Base-by-base conservation (phyloP, 1,140 invertebrate species). In the Drosophila bocqueti region DNA sequence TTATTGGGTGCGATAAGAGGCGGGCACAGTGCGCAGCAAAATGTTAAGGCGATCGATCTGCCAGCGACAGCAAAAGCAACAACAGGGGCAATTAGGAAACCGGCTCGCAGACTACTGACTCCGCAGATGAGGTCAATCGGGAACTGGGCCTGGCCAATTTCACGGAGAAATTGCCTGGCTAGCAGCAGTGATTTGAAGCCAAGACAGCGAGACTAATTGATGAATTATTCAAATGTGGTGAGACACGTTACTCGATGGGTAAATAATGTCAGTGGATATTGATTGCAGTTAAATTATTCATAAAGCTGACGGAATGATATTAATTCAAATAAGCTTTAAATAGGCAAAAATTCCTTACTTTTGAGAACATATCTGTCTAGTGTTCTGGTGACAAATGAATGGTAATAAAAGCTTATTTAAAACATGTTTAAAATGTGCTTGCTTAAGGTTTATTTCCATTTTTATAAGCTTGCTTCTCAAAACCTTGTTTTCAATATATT, bases 1-100 rank as follows among this genome's bases (percentile, higher is more conserved):
- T 89, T 90, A 90, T 90, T 90, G 68, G 67, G 67, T 71, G 85
- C 85, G 85, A 90, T 90, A 90, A 90, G 85, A 90, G 85, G 61
- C 76, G 42, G 79, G 67, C 69, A 80, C 79, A 83, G 66, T 66
- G 66, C 55, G 71, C 81, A 76, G 52, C 76, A 65, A 79, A 84
- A 79, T 76, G 78, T 84, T 89, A 72, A 87, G 79, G 79, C 84
- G 76, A 43, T 83, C 79, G 76, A 57, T 57, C 54, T 60, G 63
- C 54, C 29, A 38, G 24, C 46, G 26, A 2, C 47, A 47, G 13
- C 29, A 47, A 2, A 26, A 47, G 13, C 29, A 58, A 49, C 65
- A 43, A 31, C 62, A 60, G 34, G 24, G 42, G 67, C 81, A 80
- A 72, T 58, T 72, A 60, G 60, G 43, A 76, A 87, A 89, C 83